Conservation (phyloP, 2,797 vertebrate genomes). For the Ptychadena robeensis region DNA sequence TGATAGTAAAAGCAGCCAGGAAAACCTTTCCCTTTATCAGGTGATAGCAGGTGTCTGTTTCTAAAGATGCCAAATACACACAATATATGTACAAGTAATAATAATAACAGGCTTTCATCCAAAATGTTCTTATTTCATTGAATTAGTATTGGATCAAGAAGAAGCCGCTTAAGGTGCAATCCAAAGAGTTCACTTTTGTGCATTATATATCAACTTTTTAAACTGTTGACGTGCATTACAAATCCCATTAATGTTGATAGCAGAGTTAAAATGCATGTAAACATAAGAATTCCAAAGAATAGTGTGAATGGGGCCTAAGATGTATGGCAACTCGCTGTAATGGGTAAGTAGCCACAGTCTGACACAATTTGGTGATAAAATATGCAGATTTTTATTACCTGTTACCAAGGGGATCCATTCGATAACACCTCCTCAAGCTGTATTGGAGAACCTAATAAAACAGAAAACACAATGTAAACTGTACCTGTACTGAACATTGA, state of each 20-base stretch:
- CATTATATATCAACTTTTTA: too few relatives aligned
- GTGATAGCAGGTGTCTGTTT: not conserved
- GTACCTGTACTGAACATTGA: constrained; percentile 34
- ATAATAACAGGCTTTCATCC: not conserved
- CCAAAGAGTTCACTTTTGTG: too few relatives aligned
- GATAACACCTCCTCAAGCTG: constrained; percentile 2
- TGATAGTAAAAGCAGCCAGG: not conserved
- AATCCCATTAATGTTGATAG: too few relatives aligned
- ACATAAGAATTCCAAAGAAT: too few relatives aligned
- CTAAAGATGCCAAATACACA: not conserved
- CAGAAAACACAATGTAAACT: not conserved
- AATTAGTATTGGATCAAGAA: not conserved
- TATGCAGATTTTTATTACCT: not conserved
- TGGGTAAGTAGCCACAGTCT: too few relatives aligned
- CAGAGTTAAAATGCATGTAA: too few relatives aligned
- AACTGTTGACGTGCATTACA: too few relatives aligned
- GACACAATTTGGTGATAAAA: not conserved
- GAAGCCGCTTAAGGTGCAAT: too few relatives aligned
- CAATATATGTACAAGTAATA: not conserved
- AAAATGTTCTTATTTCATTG: not conserved
- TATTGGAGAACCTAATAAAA: constrained; percentile 18
- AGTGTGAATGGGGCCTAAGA: too few relatives aligned
- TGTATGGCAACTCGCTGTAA: too few relatives aligned
- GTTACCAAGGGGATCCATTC: constrained; percentile 44
- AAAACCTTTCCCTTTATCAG: constrained; percentile 19